A percentile compares a stretch with the other conserved stretches of the same genome.
phyloP scores from a whole-genome alignment of 2,888 invertebrate genomes.

The Rotaria sp. region DNA sequence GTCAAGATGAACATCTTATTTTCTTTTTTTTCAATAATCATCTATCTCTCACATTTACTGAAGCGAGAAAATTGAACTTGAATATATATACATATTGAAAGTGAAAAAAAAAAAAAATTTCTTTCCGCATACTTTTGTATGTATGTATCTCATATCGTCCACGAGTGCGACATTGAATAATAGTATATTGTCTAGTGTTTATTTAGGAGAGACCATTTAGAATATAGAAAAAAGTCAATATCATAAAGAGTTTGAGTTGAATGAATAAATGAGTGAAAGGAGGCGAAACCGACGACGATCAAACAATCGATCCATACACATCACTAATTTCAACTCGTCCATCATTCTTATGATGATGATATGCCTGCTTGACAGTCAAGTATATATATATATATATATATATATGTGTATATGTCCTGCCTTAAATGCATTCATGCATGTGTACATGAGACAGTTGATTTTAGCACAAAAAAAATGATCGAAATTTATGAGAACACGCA shows the following conservation, averaged over 20 bases:
- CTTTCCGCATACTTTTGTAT: neutral
- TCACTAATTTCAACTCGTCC: slow-evolving; percentile 14
- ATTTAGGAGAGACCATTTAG: slow-evolving; percentile 4
- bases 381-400: neutral
- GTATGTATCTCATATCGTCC: neutral
- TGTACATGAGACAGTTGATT: neutral
- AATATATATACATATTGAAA: neutral
- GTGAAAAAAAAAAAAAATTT: neutral
- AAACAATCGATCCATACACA: slow-evolving; percentile 15
- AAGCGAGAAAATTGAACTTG: neutral
- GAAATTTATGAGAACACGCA: neutral
- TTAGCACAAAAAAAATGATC: neutral
- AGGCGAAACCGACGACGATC: slow-evolving; percentile 14
- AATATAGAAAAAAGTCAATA: neutral
- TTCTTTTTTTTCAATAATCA: neutral
- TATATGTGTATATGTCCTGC: neutral
- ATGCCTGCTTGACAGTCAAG: slow-evolving; percentile 19
- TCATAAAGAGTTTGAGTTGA: neutral
- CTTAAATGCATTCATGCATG: slow-evolving; percentile 17
- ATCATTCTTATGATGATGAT: slow-evolving; percentile 24
- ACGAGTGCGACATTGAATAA: slow-evolving; percentile 1
- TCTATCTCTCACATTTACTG: neutral
- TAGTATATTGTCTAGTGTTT: neutral
- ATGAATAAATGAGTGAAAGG: slow-evolving; percentile 1
- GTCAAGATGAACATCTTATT: slow-evolving; percentile 22